Evolutionary conservation across 2,113 vertebrate species (phyloP).

Genomic region (Heliornis fulica): DNA sequence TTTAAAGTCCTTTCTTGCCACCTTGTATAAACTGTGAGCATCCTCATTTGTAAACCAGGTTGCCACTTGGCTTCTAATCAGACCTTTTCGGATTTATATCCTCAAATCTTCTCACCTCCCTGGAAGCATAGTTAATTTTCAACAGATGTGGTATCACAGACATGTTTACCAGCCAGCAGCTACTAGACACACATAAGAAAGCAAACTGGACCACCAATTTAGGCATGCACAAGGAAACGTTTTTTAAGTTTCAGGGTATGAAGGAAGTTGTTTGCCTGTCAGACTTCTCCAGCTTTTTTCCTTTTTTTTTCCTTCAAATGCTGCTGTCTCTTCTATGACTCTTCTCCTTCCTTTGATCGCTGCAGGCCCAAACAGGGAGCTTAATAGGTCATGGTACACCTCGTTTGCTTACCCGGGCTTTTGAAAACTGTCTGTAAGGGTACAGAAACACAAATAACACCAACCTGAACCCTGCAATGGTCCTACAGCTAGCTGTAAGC

Average conservation of each 20-base stretch:
- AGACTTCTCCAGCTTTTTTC: not conserved
- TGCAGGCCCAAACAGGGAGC: not conserved
- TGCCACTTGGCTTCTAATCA: not conserved
- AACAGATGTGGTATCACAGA: not conserved
- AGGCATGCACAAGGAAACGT: not conserved
- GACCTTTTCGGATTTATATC: not conserved
- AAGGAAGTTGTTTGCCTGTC: not conserved
- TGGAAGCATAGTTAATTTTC: not conserved
- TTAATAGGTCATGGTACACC: not conserved
- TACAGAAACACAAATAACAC: not conserved
- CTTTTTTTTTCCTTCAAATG: not conserved
- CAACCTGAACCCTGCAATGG: not conserved
- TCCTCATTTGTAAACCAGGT: not conserved
- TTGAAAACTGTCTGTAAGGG: not conserved
- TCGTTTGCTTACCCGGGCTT: not conserved
- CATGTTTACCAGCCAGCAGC: not conserved
- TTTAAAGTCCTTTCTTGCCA: not conserved
- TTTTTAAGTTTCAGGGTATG: not conserved
- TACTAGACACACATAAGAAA: not conserved
- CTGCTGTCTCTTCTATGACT: accelerated
- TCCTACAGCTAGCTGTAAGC: not conserved
- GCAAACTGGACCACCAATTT: not conserved
- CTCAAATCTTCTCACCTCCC: not conserved
- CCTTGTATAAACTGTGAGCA: not conserved
- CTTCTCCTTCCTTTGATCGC: not conserved